Evolutionary conservation across 2,113 vertebrate species (phyloP).

Genomic region (Diglossa brunneiventris): DNA sequence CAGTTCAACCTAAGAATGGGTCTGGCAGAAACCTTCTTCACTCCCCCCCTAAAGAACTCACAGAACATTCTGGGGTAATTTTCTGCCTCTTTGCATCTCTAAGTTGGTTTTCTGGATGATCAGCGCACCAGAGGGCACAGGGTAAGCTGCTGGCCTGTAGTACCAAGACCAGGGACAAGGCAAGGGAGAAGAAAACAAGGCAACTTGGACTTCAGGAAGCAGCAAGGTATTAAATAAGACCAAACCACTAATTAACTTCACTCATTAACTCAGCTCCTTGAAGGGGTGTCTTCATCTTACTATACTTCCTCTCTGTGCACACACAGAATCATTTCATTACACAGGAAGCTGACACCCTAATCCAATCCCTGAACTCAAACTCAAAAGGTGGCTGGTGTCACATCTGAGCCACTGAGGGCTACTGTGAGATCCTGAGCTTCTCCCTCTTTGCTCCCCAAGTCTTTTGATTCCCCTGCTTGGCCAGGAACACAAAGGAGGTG

Average conservation of each 20-base stretch:
- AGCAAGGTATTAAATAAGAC: not conserved
- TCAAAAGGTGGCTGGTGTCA: not conserved
- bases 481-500: fast-evolving
- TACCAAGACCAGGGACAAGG: not conserved
- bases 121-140: not conserved
- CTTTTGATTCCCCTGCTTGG: not conserved
- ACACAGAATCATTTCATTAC: not conserved
- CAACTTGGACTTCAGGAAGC: not conserved
- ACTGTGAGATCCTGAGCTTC: not conserved
- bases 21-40: not conserved
- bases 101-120: not conserved
- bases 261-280: not conserved
- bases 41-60: fast-evolving
- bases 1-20: not conserved
- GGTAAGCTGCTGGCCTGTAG: not conserved
- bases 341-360: not conserved
- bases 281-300: not conserved
- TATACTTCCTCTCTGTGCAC: not conserved
- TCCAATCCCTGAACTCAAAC: not conserved
- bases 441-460: not conserved
- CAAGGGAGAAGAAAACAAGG: not conserved
- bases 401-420: not conserved
- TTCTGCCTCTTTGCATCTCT: not conserved
- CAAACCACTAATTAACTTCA: not conserved
- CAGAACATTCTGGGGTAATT: not conserved